These are phyloP conservation scores for Rhipidura dahli DNA, from an alignment of 2,113 vertebrate species.

Conservation along the genomic window DNA sequence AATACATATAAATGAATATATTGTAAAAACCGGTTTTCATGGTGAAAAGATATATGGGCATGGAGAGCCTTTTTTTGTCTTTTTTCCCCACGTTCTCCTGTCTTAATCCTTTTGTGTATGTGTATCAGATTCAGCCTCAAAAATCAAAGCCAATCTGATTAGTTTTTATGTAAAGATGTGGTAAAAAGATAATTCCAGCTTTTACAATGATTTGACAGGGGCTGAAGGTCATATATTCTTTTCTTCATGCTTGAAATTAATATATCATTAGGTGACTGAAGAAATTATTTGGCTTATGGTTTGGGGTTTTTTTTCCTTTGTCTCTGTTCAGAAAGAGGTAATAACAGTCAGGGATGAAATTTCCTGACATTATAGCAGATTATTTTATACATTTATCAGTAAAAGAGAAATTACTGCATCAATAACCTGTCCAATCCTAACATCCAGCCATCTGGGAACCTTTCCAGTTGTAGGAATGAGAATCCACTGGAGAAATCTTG, in stretches of 20 bases:
- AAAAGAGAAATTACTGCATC: neutral
- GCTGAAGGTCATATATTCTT: neutral
- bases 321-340: neutral
- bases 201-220: neutral
- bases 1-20: neutral
- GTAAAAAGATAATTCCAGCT: neutral
- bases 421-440: neutral
- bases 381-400: neutral
- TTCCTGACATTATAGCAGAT: neutral
- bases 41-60: neutral
- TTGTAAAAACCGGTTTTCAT: neutral
- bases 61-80: neutral
- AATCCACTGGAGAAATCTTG: neutral
- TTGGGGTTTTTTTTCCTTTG: fast-evolving
- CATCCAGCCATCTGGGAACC: neutral
- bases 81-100: neutral
- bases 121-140: neutral
- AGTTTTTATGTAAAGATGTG: neutral
- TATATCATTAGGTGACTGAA: neutral
- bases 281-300: neutral
- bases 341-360: neutral
- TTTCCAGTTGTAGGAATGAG: neutral
- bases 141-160: neutral
- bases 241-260: neutral
- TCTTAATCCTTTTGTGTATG: neutral